phyloP scores from a whole-genome alignment of 2,113 vertebrate species.

The Amblyornis subalaris region DNA sequence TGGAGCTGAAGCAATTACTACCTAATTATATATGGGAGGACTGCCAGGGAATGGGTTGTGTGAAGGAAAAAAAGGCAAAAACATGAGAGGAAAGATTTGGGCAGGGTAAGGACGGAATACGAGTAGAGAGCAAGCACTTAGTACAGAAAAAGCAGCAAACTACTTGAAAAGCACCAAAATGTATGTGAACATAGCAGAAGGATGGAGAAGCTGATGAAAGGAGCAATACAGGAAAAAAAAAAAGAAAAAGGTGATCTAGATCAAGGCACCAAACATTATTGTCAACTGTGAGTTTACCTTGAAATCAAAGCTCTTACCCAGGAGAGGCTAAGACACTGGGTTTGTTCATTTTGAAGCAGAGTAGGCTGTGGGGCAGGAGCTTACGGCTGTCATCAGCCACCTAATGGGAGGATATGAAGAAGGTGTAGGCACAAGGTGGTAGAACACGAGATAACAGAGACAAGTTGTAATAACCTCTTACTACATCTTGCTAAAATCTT shows the following conservation, averaged over 20 bases:
- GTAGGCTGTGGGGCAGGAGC: background rate
- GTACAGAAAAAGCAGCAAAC: background rate
- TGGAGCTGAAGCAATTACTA: constrained; percentile 1
- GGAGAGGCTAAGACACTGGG: background rate
- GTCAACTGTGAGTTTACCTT: background rate
- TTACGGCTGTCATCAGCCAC: background rate
- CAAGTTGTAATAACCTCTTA: background rate
- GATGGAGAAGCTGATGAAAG: background rate
- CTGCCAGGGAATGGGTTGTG: background rate
- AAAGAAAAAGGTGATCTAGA: background rate
- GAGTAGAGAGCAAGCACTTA: background rate
- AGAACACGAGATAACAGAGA: background rate
- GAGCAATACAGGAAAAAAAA: background rate
- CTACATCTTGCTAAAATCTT: background rate
- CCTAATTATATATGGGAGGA: background rate
- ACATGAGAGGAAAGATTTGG: background rate
- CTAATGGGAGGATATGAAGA: background rate
- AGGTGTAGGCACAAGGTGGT: background rate
- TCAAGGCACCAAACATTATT: background rate
- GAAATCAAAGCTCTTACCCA: background rate
- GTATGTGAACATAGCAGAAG: background rate
- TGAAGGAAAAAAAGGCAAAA: background rate
- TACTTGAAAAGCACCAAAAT: background rate
- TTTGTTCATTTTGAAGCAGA: background rate
- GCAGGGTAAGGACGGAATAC: background rate